A percentile compares a stretch with the other conserved stretches of the same genome.
phyloP scores from a whole-genome alignment of 2,888 invertebrate species.

The Eristalis arbustorum region DNA sequence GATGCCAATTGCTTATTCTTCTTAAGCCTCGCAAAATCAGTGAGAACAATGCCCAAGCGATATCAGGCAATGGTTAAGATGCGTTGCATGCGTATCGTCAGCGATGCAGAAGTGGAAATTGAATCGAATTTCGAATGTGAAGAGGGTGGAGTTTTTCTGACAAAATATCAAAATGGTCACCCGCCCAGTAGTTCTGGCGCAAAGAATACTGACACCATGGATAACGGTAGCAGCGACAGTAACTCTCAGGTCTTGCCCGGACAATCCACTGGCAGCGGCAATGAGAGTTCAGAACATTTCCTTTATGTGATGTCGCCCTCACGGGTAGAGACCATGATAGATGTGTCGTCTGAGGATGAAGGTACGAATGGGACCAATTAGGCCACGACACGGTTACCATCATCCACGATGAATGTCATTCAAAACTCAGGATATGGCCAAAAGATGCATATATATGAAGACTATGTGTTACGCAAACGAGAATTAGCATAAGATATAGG shows the following conservation, averaged over 20 bases:
- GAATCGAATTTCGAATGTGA: conserved; percentile 77
- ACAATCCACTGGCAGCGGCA: conserved; percentile 63
- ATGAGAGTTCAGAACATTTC: conserved; percentile 78
- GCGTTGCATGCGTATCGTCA: conserved; percentile 80
- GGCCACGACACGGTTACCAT: background rate
- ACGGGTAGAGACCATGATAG: conserved; percentile 79
- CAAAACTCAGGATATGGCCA: conserved; percentile 51
- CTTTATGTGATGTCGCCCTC: conserved; percentile 80
- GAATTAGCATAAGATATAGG: conserved; percentile 28
- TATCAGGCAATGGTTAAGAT: conserved; percentile 79
- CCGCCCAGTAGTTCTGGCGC: conserved; percentile 7
- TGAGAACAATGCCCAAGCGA: conserved; percentile 78
- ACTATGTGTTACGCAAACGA: conserved; percentile 19
- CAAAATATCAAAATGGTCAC: conserved; percentile 51
- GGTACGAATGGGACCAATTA: conserved; percentile 72
- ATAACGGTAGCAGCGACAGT: conserved; percentile 46
- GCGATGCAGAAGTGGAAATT: conserved; percentile 79
- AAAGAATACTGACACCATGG: conserved; percentile 11
- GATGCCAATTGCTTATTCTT: conserved; percentile 79
- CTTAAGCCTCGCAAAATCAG: conserved; percentile 78
- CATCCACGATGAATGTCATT: background rate
- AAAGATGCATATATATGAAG: conserved; percentile 34
- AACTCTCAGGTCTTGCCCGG: conserved; percentile 28
- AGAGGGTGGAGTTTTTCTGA: conserved; percentile 65
- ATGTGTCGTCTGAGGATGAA: conserved; percentile 79